These are phyloP conservation scores for Meleagris gallopavo DNA, from an alignment of 2,113 vertebrate species.

Conservation along the genomic window DNA sequence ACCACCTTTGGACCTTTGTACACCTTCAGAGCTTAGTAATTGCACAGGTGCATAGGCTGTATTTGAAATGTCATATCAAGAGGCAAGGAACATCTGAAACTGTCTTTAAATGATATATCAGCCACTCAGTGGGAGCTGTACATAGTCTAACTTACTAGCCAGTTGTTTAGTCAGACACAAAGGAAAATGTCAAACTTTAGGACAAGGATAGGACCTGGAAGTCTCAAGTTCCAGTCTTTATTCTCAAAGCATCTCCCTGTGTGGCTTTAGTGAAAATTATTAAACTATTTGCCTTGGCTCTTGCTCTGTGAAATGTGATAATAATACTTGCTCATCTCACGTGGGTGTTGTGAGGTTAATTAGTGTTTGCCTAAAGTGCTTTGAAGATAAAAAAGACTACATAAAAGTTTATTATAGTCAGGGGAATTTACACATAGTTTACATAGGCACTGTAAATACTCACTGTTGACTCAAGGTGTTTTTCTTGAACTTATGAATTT, in stretches of 20 bases:
- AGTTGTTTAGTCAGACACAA: neutral
- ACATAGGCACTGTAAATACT: conserved; percentile 44
- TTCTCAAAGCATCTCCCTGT: neutral
- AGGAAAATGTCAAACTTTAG: neutral
- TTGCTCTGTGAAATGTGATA: conserved; percentile 42
- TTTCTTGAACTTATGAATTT: conserved; percentile 45
- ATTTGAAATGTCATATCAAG: neutral
- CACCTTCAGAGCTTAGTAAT: neutral
- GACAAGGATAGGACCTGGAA: neutral
- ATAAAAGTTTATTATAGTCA: conserved; percentile 43
- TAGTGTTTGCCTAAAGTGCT: conserved; percentile 36
- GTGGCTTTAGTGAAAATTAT: neutral
- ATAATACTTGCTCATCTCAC: neutral
- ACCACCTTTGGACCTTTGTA: neutral
- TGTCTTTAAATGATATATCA: neutral
- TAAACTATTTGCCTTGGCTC: neutral
- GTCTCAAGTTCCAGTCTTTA: neutral
- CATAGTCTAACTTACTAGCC: neutral
- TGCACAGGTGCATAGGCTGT: neutral
- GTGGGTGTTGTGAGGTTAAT: conserved; percentile 42
- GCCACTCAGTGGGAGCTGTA: neutral
- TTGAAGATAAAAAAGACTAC: conserved; percentile 37
- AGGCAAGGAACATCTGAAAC: neutral
- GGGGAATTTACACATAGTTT: conserved; percentile 1
- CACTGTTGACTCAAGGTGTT: neutral